Conservation (phyloP, 2,888 invertebrate genomes). For the Lagria hirta region DNA sequence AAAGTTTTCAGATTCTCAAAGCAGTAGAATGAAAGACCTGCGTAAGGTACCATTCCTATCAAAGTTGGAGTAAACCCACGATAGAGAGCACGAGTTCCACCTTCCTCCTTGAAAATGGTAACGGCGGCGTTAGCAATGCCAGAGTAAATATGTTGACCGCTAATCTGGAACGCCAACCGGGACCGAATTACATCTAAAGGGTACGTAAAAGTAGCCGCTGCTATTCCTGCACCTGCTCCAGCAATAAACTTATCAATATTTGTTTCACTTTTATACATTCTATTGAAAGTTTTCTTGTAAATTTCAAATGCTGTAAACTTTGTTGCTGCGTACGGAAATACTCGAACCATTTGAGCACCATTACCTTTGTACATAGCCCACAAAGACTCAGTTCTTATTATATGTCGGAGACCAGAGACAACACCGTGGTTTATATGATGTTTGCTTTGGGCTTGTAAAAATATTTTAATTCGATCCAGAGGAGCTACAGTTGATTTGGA, state of each 20-base stretch:
- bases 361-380: slow-evolving; percentile 86
- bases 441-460: slow-evolving; percentile 82
- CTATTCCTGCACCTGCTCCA: slow-evolving; percentile 84
- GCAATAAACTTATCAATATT: slow-evolving; percentile 81
- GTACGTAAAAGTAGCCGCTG: slow-evolving; percentile 84
- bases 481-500: slow-evolving; percentile 89
- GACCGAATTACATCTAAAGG: slow-evolving; percentile 89
- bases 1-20: slow-evolving; percentile 84
- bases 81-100: slow-evolving; percentile 79
- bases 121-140: slow-evolving; percentile 76
- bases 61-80: slow-evolving; percentile 85
- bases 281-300: slow-evolving; percentile 73
- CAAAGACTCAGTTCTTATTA: slow-evolving; percentile 73
- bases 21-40: slow-evolving; percentile 87
- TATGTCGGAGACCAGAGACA: slow-evolving; percentile 71
- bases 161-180: slow-evolving; percentile 84
- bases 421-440: slow-evolving; percentile 84
- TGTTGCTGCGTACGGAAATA: slow-evolving; percentile 88
- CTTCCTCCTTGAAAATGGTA: slow-evolving; percentile 78
- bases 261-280: slow-evolving; percentile 62
- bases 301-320: slow-evolving; percentile 88
- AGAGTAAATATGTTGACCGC: slow-evolving; percentile 80
- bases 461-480: slow-evolving; percentile 84
- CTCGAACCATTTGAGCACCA: slow-evolving; percentile 89
- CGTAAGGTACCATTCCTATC: slow-evolving; percentile 88